phyloP scores from a whole-genome alignment of 2,113 vertebrate genomes.

The Nibea albiflora region DNA sequence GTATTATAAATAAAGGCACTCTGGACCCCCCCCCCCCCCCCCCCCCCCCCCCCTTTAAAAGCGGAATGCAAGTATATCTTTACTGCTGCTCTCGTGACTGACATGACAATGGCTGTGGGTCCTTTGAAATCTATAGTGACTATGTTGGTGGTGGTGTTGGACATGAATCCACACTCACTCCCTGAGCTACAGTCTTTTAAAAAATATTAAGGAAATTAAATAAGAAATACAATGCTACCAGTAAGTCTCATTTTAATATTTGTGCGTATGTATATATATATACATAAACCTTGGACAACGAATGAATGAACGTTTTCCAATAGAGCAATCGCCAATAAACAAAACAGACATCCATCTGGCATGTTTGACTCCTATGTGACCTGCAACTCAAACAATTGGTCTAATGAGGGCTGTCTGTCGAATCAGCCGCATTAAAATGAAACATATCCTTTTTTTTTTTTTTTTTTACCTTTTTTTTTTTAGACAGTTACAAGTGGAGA shows the following conservation, averaged over 20 bases:
- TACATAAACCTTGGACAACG: not conserved
- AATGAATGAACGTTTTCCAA: not conserved
- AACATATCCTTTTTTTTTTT: slow-evolving; percentile 32
- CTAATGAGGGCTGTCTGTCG: slow-evolving; percentile 52
- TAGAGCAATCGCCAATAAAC: slow-evolving; percentile 1
- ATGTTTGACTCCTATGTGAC: slow-evolving; percentile 27
- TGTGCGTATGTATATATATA: not conserved
- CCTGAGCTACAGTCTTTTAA: slow-evolving; percentile 7
- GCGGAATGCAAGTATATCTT: slow-evolving; percentile 1
- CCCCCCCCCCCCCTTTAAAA: slow-evolving; percentile 8
- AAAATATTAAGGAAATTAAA: slow-evolving; percentile 10
- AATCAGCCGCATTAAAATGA: slow-evolving; percentile 48
- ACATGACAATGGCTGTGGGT: slow-evolving; percentile 13
- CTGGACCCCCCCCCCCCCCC: slow-evolving; percentile 13
- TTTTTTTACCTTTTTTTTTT: slow-evolving; percentile 27
- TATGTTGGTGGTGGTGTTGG: slow-evolving; percentile 17
- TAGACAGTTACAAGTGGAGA: slow-evolving; percentile 73
- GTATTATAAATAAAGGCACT: slow-evolving; percentile 21
- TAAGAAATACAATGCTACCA: slow-evolving; percentile 1
- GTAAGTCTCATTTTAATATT: slow-evolving; percentile 23
- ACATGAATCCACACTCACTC: slow-evolving; percentile 27
- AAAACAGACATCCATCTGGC: not conserved
- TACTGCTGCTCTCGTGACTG: slow-evolving; percentile 35
- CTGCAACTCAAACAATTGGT: slow-evolving; percentile 35
- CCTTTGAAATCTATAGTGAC: slow-evolving; percentile 43